Conservation (phyloP, 2,113 vertebrate genomes). For the Varanus salvator region DNA sequence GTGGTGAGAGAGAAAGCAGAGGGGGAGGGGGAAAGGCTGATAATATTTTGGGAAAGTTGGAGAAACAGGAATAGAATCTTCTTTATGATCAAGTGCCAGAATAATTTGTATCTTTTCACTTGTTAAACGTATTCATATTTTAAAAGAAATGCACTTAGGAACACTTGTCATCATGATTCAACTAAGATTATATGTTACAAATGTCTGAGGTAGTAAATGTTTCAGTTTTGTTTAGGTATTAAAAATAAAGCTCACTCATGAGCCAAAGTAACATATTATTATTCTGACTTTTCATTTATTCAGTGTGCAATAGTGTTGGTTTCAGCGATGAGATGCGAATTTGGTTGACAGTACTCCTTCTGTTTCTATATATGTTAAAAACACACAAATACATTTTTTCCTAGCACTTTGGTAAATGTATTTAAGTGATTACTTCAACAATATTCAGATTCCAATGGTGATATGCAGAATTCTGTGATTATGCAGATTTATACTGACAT, state of each 20-base stretch:
- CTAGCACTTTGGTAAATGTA: slow-evolving; percentile 60
- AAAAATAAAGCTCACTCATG: slow-evolving; percentile 50
- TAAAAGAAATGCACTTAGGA: slow-evolving; percentile 17
- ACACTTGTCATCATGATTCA: slow-evolving; percentile 7
- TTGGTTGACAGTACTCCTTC: slow-evolving; percentile 59
- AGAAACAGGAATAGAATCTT: not conserved
- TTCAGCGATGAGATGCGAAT: slow-evolving; percentile 69
- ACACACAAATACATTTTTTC: slow-evolving; percentile 56
- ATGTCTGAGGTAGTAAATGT: slow-evolving; percentile 37
- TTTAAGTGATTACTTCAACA: slow-evolving; percentile 58
- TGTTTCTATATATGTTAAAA: slow-evolving; percentile 70
- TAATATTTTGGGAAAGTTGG: not conserved
- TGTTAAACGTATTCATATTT: slow-evolving; percentile 38
- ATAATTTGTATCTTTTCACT: not conserved
- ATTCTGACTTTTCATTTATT: slow-evolving; percentile 66
- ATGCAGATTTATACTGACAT: slow-evolving; percentile 46
- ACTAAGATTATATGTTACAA: slow-evolving; percentile 35
- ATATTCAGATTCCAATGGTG: slow-evolving; percentile 53
- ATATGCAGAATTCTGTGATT: slow-evolving; percentile 41
- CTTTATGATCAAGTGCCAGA: slow-evolving; percentile 33
- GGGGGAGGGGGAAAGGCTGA: not conserved
- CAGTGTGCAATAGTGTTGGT: slow-evolving; percentile 47
- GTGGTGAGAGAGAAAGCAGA: not conserved
- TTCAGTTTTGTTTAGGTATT: slow-evolving; percentile 26
- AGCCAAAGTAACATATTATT: slow-evolving; percentile 68